Evolutionary conservation across 2,113 vertebrate species (phyloP).

Genomic region (Strigops habroptila): DNA sequence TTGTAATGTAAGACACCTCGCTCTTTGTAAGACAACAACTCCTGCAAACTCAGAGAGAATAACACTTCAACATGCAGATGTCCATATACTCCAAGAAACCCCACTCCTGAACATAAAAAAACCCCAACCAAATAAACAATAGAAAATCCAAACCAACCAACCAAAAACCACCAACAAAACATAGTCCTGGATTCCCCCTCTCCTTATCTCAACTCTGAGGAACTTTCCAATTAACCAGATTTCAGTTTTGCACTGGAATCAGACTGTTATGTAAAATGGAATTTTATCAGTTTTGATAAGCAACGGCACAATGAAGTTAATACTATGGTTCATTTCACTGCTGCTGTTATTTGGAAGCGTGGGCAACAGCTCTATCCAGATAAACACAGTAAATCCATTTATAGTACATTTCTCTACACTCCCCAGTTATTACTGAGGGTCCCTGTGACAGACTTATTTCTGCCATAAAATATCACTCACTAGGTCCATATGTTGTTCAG

Average conservation of each 20-base stretch:
- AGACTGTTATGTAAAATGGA: neutral
- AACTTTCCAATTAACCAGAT: neutral
- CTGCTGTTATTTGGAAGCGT: neutral
- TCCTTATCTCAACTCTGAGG: neutral
- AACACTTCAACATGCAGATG: neutral
- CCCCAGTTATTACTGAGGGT: neutral
- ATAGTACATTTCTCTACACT: neutral
- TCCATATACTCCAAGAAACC: neutral
- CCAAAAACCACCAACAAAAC: neutral
- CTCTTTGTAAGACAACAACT: neutral
- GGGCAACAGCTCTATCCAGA: neutral
- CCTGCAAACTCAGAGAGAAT: neutral
- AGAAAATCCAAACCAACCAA: neutral
- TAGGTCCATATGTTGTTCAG: neutral
- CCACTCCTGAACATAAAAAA: neutral
- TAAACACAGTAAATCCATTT: neutral
- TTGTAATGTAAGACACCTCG: neutral
- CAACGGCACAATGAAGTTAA: neutral
- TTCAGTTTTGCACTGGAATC: neutral
- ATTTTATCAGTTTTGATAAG: neutral
- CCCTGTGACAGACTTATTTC: neutral
- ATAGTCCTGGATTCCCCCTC: neutral
- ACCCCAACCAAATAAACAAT: no score
- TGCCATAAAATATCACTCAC: neutral
- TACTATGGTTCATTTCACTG: neutral